Base-by-base conservation (phyloP, 2,888 invertebrate genomes). In the Malthinus flaveolus region DNA sequence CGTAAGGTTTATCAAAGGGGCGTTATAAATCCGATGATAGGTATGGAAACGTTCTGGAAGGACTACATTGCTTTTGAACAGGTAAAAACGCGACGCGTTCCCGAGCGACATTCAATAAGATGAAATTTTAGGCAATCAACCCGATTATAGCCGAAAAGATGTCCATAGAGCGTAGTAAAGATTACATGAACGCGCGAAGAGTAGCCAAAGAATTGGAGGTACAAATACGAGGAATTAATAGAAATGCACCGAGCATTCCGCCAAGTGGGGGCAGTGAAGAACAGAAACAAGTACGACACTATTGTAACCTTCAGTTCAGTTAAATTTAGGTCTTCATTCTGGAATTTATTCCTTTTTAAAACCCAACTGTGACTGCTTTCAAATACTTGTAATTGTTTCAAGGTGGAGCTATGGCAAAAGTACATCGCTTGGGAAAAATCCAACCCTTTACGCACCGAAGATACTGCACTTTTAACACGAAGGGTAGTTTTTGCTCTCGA, bases 401-500 rank as follows among this genome's bases (percentile, higher is more conserved):
- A 93, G 95, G 96, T 98, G 58, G 97, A 98, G 65, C 79, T 98
- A 7, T 99, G 99, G 99, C 97, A 98, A 80, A 97, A 97, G 73
- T 99, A 97, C 77, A 97, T 99, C 67, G 83, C 88, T 0, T 99
- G 97, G 93, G 99, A 99, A 80, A 92, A 97, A 56, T 88, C 90
- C 31, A 99, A 99, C 81, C 99, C 99, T 0, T 81, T 99, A 51
- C 85, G 97, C 8, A 95, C 96, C 0, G 99, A 99, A 75, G 99
- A 99, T 78, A 94, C 95, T 0, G 91, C 95, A 0, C 79, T 95
- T 7, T 90, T 97, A 7, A 96, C 97, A 0, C 87, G 94, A 50
- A 82, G 98, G 64, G 98, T 99, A 0, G 96, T 97, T 88, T 99
- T 98, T 82, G 97, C 98, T 0, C 95, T 98, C 64, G 99, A 99